phyloP scores from a whole-genome alignment of 2,888 invertebrate species.

The Caenorhabditis sp. region DNA sequence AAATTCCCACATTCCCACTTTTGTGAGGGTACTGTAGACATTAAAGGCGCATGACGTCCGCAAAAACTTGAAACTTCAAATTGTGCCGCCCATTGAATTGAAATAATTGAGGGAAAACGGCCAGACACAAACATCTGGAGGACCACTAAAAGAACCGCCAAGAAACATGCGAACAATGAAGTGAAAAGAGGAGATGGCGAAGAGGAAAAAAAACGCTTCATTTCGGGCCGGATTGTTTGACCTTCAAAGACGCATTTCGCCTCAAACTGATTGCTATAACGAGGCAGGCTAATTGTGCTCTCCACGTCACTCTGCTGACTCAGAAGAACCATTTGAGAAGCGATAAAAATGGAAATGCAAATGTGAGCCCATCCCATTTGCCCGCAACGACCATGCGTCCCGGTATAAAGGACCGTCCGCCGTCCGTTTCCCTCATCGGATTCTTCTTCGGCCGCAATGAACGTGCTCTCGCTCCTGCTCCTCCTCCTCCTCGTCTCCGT shows the following conservation, averaged over 20 bases:
- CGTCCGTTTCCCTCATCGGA: background rate
- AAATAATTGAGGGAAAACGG: no score
- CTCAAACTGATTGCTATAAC: conserved; percentile 49
- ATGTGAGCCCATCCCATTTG: no score
- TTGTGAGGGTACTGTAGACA: no score
- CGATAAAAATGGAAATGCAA: no score
- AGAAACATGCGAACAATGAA: conserved; percentile 2
- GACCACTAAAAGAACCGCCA: background rate
- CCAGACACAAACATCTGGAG: no score
- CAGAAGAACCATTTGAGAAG: background rate
- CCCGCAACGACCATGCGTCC: no score
- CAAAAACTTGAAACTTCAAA: no score
- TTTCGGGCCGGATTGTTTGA: no score
- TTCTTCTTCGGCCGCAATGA: conserved; percentile 6
- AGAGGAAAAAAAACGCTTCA: background rate
- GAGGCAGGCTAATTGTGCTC: conserved; percentile 31
- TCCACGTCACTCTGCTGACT: background rate
- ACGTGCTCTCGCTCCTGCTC: conserved; percentile 24
- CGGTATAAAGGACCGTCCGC: background rate
- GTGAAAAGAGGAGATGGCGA: background rate
- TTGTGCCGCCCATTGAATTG: no score
- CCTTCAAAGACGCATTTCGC: conserved; percentile 30
- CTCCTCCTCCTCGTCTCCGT: conserved; percentile 25
- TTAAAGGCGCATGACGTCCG: no score
- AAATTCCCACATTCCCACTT: no score